These are phyloP conservation scores for Siderastrea siderea DNA, from an alignment of 92 coral and sea anemone species.

Conservation along the genomic window DNA sequence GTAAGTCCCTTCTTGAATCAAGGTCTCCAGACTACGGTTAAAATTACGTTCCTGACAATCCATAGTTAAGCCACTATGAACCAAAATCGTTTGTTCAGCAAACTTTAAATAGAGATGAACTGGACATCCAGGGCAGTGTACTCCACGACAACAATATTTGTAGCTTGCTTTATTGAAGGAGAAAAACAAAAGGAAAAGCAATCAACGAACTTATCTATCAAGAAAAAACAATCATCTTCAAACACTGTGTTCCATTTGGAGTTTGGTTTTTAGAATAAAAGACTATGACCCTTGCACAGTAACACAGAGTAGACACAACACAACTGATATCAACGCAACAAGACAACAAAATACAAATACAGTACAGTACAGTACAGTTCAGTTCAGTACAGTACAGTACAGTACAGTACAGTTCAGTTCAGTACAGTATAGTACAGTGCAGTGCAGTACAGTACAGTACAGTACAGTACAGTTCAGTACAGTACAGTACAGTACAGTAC, in stretches of 20 bases:
- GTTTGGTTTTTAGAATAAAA: no score
- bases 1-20: conserved; percentile 68
- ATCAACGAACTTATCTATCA: no score
- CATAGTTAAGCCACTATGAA: conserved; percentile 59
- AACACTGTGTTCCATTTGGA: no score
- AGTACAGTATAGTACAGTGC: background rate
- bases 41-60: conserved; percentile 59
- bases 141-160: conserved; percentile 80
- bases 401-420: background rate
- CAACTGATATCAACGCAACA: no score
- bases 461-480: background rate
- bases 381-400: no score
- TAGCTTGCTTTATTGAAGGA: conserved; percentile 39
- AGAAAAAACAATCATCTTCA: background rate
- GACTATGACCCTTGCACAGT: no score
- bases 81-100: conserved; percentile 47
- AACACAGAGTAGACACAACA: no score
- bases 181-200: background rate
- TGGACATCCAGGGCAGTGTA: conserved; percentile 71
- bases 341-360: background rate
- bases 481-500: background rate
- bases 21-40: conserved; percentile 37
- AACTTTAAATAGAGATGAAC: conserved; percentile 50
- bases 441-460: no score
- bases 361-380: background rate